Evolutionary conservation across 2,888 invertebrate species (phyloP).

Genomic region (Drosophila tanythrix): DNA sequence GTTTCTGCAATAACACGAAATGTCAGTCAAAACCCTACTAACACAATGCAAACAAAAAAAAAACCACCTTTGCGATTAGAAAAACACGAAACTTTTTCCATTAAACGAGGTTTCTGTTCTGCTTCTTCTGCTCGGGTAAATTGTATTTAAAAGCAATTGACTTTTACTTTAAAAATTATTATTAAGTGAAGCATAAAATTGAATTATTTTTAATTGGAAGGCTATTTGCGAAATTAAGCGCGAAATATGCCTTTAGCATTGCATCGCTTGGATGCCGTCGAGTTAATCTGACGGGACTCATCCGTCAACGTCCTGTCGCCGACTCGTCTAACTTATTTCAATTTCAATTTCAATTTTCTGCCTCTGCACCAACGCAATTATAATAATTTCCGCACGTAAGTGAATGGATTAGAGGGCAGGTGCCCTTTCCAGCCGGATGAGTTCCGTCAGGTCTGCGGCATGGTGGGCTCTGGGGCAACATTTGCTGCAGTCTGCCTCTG

Average conservation of each 20-base stretch:
- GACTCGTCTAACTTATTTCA: conserved; percentile 65
- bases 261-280: conserved; percentile 15
- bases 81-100: conserved; percentile 38
- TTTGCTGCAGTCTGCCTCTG: conserved; percentile 39
- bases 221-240: conserved; percentile 13
- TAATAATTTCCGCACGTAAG: conserved; percentile 75
- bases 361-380: conserved; percentile 80
- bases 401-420: conserved; percentile 70
- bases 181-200: conserved; percentile 8
- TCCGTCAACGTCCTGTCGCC: conserved; percentile 63
- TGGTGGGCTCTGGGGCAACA: conserved; percentile 24
- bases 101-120: conserved; percentile 28
- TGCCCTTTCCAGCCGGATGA: conserved; percentile 34
- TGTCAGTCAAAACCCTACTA: conserved; percentile 56
- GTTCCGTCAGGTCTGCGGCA: conserved; percentile 7
- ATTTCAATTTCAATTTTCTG: conserved; percentile 81
- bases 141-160: conserved; percentile 45
- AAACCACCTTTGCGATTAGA: conserved; percentile 32
- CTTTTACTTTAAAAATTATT: conserved; percentile 18
- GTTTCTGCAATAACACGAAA: conserved; percentile 54
- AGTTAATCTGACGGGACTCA: conserved; percentile 35
- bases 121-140: conserved; percentile 26
- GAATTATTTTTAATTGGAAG: conserved; percentile 44
- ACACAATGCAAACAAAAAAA: conserved; percentile 11
- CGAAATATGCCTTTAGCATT: conserved; percentile 1